phyloP scores from a whole-genome alignment of 2,797 vertebrate genomes.

The Pterois miles region DNA sequence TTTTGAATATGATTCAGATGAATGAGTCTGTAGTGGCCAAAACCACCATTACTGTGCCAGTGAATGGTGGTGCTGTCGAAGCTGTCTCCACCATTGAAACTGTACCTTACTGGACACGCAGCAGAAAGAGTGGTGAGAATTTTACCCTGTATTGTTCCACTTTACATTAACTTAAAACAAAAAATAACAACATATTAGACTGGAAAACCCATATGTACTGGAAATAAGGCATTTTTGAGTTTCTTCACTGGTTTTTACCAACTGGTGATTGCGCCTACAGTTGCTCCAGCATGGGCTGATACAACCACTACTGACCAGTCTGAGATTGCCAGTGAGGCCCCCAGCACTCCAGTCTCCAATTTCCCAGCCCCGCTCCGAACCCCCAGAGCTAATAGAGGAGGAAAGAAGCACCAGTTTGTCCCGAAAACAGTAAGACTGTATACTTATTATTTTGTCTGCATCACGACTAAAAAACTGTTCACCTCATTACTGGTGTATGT shows the following conservation, averaged over 20 bases:
- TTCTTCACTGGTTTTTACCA: background rate
- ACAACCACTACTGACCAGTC: constrained; percentile 83
- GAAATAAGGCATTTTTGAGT: background rate
- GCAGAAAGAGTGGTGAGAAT: constrained; percentile 83
- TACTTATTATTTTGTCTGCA: background rate
- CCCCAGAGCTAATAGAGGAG: constrained; percentile 77
- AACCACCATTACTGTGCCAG: constrained; percentile 91
- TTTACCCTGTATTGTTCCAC: background rate
- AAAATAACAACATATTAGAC: background rate
- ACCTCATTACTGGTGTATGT: background rate
- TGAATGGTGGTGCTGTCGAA: constrained; percentile 89
- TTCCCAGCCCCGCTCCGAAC: constrained; percentile 63
- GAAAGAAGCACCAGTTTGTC: constrained; percentile 90
- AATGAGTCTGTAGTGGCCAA: constrained; percentile 94
- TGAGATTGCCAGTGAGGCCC: constrained; percentile 75
- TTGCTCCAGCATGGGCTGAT: constrained; percentile 81
- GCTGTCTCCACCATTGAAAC: constrained; percentile 92
- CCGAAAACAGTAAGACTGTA: constrained; percentile 87
- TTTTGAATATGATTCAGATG: constrained; percentile 73
- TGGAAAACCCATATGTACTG: background rate
- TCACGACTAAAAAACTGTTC: background rate
- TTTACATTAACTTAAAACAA: background rate
- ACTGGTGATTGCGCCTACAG: constrained; percentile 20
- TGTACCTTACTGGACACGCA: constrained; percentile 85
- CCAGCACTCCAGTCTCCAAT: constrained; percentile 65